Evolutionary conservation across 2,888 invertebrate species (phyloP), one percentile per base, ranked within the genome.

Genomic region (Lasius platythorax): DNA sequence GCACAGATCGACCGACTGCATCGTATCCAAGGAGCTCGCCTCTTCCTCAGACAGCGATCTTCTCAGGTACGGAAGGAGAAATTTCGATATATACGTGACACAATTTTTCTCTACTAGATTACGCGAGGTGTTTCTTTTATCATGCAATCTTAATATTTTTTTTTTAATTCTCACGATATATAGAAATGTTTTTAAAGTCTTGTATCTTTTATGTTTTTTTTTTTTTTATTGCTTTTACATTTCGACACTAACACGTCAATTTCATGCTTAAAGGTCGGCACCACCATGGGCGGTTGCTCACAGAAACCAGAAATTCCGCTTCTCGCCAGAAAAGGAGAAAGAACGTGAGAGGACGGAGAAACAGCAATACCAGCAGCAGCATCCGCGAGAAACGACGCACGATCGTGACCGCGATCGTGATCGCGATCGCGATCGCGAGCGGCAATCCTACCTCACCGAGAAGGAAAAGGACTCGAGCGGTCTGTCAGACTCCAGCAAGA

Each of bases 1-100:
- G 73, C 97, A 97, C 94, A 96, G 97, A 89, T 98, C 98, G 82
- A 97, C 97, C 87, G 98, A 98, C 94, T 98, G 98, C 95, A 97
- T 98, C 91, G 97, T 97, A 23, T 96, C 96, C n/a, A 96, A 96
- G 92, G 96, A 96, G 91, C 95, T 96, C 83, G 96, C 96, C 0
- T 96, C 96, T 0, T 96, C 96, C 84, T 96, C 96, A 11, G 96
- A 96, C 88, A 96, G 96, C 28, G 96, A 96, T 92, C 95, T 96
- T 67, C 94, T 96, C 67, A 95, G 96, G 93, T 95, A 91, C 18
- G 53, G 12, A 78, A 67, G 50, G 8, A 18, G 8, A 18, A 67
- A 67, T 50, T 3, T 46, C 18, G 8, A 50, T 18, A 46, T 64
- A 75, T 12, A n/a, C 11, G 9, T 3, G 3, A 46, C 12, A 2